Evolutionary conservation across 2,888 invertebrate genomes (phyloP), one percentile per base, ranked within the genome.

Genomic region (Chrysopilus asiliformis): DNA sequence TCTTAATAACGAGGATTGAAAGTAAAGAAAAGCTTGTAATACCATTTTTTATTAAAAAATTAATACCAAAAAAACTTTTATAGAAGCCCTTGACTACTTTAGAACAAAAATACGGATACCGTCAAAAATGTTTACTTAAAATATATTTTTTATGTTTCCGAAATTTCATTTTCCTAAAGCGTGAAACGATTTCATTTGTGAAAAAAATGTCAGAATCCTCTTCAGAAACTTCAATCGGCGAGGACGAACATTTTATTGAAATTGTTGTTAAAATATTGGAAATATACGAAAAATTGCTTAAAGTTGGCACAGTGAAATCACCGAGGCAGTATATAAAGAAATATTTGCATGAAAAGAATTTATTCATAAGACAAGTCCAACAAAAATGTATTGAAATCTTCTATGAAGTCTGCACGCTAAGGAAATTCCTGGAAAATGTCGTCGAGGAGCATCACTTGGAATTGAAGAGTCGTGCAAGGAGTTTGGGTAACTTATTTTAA

Each of bases 311-410:
- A 6, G 17, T 17, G 17, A 30, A 16, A 34, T 12, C 13, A 31
- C 39, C 10, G 19, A 34, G 25, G 39, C n/a, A 39, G 29, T 42
- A 37, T 34, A 22, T 37, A 19, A 42, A 42, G 22, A 29, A 14
- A 26, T 17, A 39, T 20, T 28, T 26, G 29, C 39, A 39, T 32
- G 39, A 42, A 8, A 38, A 38, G n/a, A 27, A 38, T 15, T 32
- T 41, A 12, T 38, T 41, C 16, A 26, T 38, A 7, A 25, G 25
- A 16, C 8, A 32, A 17, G 20, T 22, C 20, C 32, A 41, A 19
- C 35, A 38, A 22, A 28, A 35, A 22, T 29, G 17, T 30, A 19
- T 41, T 17, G 16, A 22, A 19, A 19, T 30, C 17, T 41, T 41
- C 28, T 38, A 35, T 17, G 38, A 41, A 12, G 36, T 41, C 12